Evolutionary conservation across 1,140 invertebrate genomes (phyloP).

Genomic region (Diabrotica virgifera): DNA sequence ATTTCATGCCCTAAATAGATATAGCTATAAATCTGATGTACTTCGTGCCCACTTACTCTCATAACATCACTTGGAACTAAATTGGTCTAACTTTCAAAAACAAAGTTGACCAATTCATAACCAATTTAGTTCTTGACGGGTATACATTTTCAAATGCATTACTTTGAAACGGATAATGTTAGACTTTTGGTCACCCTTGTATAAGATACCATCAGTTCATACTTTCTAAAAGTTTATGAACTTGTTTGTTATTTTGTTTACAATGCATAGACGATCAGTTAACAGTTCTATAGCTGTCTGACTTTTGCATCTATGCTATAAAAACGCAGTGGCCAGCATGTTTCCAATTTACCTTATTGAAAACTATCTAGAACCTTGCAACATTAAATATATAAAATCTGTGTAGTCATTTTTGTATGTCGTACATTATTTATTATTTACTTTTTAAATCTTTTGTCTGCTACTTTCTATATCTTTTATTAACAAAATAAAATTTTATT

Average conservation of each 20-base stretch:
- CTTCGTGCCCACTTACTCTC: no score
- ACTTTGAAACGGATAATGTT: no score
- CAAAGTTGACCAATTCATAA: no score
- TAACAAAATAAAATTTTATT: constrained; percentile 6
- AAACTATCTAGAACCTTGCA: constrained; percentile 27
- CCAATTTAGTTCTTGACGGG: no score
- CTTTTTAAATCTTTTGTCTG: background rate
- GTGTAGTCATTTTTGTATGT: background rate
- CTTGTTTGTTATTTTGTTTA: background rate
- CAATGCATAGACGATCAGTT: constrained; percentile 28
- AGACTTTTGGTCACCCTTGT: no score
- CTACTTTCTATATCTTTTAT: background rate
- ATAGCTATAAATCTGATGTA: no score
- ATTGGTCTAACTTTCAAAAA: no score
- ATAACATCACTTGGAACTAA: no score
- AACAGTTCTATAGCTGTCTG: constrained; percentile 16
- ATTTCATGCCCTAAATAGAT: no score
- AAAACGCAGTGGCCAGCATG: constrained; percentile 25
- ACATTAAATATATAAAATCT: constrained; percentile 8
- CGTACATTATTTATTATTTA: no score
- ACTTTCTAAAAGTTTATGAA: background rate
- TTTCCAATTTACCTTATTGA: constrained; percentile 18
- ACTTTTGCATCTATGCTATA: constrained; percentile 33
- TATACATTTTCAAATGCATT: no score
- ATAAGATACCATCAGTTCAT: no score